phyloP scores from a whole-genome alignment of 1,140 invertebrate species.

The Lordiphosa mommai region DNA sequence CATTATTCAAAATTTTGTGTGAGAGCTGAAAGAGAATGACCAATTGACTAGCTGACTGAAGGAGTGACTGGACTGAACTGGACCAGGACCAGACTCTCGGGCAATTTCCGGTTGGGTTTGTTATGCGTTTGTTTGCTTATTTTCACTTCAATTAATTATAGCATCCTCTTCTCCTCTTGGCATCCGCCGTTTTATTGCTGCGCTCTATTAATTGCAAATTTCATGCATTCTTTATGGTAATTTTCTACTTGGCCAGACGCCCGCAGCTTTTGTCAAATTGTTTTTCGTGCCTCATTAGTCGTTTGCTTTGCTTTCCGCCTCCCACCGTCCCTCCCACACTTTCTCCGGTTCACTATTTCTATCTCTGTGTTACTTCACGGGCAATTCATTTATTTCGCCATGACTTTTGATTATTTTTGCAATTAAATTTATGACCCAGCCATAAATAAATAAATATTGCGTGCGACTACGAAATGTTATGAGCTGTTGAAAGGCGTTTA shows the following conservation, averaged over 20 bases:
- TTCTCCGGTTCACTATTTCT: neutral
- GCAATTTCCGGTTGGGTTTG: constrained; percentile 10
- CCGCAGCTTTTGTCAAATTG: constrained; percentile 59
- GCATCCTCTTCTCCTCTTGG: neutral
- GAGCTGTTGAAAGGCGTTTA: constrained; percentile 46
- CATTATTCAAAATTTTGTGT: constrained; percentile 49
- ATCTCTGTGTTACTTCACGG: constrained; percentile 16
- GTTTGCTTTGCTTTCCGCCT: neutral
- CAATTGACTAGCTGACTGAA: constrained; percentile 17
- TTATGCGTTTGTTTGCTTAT: constrained; percentile 27
- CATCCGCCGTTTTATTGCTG: neutral
- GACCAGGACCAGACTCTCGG: neutral
- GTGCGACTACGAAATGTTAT: constrained; percentile 40
- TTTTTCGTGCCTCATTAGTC: constrained; percentile 59
- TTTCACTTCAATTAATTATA: constrained; percentile 50
- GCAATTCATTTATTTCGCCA: constrained; percentile 44
- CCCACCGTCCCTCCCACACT: neutral
- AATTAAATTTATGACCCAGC: constrained; percentile 37
- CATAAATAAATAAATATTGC: constrained; percentile 58
- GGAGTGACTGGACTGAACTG: constrained; percentile 5
- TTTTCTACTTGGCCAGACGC: constrained; percentile 28
- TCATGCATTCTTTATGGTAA: constrained; percentile 64
- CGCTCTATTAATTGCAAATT: constrained; percentile 48
- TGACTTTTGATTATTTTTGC: constrained; percentile 55
- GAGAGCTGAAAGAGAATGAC: constrained; percentile 21